These are phyloP conservation scores for Thumatha senex DNA, from an alignment of 2,888 invertebrate genomes.

Conservation along the genomic window DNA sequence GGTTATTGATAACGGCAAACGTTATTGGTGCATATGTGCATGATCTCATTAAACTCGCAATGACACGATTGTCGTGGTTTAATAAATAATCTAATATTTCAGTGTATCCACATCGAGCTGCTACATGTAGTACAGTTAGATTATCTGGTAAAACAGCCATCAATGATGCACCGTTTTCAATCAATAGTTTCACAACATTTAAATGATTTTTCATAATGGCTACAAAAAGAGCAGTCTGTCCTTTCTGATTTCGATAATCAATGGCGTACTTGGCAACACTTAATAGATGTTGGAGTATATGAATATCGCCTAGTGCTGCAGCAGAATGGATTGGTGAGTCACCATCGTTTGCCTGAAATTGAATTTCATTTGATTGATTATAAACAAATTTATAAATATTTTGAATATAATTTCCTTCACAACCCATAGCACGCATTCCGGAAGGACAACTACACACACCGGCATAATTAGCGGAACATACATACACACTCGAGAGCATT, in stretches of 20 bases:
- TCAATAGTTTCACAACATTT: slow-evolving; percentile 57
- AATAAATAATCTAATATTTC: slow-evolving; percentile 21
- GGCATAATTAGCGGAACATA: no score
- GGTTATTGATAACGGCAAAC: slow-evolving; percentile 19
- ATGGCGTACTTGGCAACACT: slow-evolving; percentile 44
- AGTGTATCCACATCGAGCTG: slow-evolving; percentile 64
- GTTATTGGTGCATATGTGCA: slow-evolving; percentile 12
- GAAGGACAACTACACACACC: no score
- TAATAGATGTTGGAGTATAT: slow-evolving; percentile 67
- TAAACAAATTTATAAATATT: no score
- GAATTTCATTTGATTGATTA: neutral
- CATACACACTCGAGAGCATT: no score
- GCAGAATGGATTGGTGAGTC: slow-evolving; percentile 68
- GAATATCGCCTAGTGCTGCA: slow-evolving; percentile 61
- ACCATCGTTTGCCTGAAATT: slow-evolving; percentile 25
- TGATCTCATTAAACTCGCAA: neutral
- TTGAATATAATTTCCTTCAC: no score
- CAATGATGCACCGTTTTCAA: slow-evolving; percentile 56
- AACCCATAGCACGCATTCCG: no score
- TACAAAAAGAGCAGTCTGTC: slow-evolving; percentile 69
- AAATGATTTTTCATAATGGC: slow-evolving; percentile 60
- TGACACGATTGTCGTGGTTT: neutral
- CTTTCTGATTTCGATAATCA: slow-evolving; percentile 54
- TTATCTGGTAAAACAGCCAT: neutral
- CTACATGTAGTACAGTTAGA: slow-evolving; percentile 42